phyloP scores from a whole-genome alignment of 2,113 vertebrate genomes.

The Prietella phreatophila region DNA sequence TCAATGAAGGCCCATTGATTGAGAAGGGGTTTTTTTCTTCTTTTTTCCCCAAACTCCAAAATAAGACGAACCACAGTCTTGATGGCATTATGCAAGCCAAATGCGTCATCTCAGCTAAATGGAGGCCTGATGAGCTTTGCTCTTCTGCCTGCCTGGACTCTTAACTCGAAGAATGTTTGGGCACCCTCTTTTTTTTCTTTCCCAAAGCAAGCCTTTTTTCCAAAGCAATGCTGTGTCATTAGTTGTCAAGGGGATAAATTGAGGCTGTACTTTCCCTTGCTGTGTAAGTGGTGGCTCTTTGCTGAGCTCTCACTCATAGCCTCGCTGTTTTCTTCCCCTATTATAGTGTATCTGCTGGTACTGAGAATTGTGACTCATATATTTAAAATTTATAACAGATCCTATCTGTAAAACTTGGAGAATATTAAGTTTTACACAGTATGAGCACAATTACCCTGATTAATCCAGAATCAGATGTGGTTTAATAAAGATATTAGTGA shows the following conservation, averaged over 20 bases:
- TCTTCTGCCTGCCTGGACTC: constrained; percentile 42
- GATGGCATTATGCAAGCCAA: constrained; percentile 26
- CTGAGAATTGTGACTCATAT: not conserved
- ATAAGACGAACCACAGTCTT: constrained; percentile 4
- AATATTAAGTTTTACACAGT: not conserved
- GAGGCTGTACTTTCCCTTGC: constrained; percentile 28
- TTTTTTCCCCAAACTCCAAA: not conserved
- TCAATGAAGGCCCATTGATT: constrained; percentile 27
- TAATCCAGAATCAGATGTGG: not conserved
- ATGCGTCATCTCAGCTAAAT: constrained; percentile 46
- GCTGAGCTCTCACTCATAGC: constrained; percentile 12
- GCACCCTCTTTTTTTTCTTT: constrained; percentile 21
- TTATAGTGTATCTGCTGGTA: constrained; percentile 7
- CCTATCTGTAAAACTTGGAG: not conserved
- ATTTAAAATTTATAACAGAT: not conserved
- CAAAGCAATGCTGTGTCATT: constrained; percentile 46
- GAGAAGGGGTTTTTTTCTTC: not conserved
- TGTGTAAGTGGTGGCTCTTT: constrained; percentile 31
- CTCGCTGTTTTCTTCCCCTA: not conserved
- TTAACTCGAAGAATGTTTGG: constrained; percentile 50
- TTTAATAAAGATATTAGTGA: not conserved
- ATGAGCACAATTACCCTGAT: not conserved
- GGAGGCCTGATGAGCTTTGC: constrained; percentile 38
- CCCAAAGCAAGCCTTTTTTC: constrained; percentile 27
- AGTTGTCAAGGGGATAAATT: constrained; percentile 49